A percentile compares a stretch with the other conserved stretches of the same genome.
These are phyloP conservation scores for Drosophila arawakana DNA, from an alignment of 1,140 invertebrate species.

Conservation along the genomic window DNA sequence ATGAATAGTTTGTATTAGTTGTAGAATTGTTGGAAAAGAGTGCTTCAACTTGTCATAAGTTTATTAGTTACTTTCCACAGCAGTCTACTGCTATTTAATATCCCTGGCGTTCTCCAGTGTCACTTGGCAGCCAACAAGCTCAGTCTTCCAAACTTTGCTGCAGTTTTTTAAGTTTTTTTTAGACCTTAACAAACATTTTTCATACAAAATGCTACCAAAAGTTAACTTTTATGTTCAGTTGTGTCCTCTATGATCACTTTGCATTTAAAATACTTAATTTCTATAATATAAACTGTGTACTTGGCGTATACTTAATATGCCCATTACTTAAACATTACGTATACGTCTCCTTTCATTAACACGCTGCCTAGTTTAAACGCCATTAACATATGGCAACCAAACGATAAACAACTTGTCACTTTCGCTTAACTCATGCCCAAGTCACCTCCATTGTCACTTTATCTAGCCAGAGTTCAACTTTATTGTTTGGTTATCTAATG, in stretches of 20 bases:
- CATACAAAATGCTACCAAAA: no score
- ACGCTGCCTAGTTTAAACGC: no score
- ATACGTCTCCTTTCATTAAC: no score
- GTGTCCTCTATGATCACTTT: no score
- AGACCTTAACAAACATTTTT: no score
- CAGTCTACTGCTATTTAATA: background rate
- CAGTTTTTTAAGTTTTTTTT: background rate
- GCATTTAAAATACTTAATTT: no score
- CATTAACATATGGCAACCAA: background rate
- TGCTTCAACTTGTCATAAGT: conserved; percentile 1
- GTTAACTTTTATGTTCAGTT: no score
- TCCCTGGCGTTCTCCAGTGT: background rate
- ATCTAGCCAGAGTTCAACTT: background rate
- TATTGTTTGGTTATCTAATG: conserved; percentile 10
- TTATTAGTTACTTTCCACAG: background rate
- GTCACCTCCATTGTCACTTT: background rate
- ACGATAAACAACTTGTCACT: conserved; percentile 1
- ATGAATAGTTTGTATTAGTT: conserved; percentile 5
- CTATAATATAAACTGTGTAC: no score
- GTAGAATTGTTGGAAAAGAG: background rate
- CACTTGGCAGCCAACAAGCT: background rate
- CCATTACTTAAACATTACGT: no score
- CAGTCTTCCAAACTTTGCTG: background rate
- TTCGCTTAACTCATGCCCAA: background rate
- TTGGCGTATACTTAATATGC: no score